Evolutionary conservation across 2,113 vertebrate species (phyloP).

Genomic region (Australoheros scitulus): DNA sequence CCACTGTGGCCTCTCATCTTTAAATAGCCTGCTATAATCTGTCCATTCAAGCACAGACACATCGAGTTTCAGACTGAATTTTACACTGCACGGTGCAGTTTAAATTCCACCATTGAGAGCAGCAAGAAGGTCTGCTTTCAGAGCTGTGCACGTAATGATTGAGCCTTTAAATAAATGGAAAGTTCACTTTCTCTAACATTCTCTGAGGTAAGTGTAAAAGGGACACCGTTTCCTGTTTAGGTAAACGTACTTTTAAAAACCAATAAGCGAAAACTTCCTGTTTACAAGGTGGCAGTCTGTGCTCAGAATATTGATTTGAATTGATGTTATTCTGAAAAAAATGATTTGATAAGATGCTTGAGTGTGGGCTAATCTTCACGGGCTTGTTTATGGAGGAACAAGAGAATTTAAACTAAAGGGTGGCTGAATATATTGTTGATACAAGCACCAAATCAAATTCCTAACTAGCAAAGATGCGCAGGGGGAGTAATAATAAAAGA

Average conservation of each 20-base stretch:
- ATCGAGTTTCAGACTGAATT: constrained; percentile 35
- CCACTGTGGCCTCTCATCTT: constrained; percentile 56
- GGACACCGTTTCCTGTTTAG: neutral
- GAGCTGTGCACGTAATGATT: neutral
- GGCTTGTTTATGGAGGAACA: neutral
- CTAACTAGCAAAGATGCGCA: neutral
- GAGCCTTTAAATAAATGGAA: neutral
- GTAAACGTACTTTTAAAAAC: neutral
- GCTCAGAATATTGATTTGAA: neutral
- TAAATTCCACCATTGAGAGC: neutral
- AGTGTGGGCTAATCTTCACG: neutral
- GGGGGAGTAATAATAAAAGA: neutral
- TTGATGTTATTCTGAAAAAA: neutral
- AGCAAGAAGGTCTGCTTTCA: neutral
- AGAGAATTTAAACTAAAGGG: neutral
- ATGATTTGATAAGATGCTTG: neutral
- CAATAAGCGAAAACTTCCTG: neutral
- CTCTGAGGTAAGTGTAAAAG: neutral
- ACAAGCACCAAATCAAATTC: constrained; percentile 8
- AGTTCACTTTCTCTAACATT: neutral
- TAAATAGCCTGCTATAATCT: constrained; percentile 63
- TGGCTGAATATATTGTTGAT: neutral
- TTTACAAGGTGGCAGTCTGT: neutral
- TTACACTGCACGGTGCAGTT: neutral
- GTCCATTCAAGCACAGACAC: constrained; percentile 53